A percentile compares a stretch with the other conserved stretches of the same genome.
Conservation (phyloP, 2,888 invertebrate genomes). For the Stenichneumon culpator region DNA sequence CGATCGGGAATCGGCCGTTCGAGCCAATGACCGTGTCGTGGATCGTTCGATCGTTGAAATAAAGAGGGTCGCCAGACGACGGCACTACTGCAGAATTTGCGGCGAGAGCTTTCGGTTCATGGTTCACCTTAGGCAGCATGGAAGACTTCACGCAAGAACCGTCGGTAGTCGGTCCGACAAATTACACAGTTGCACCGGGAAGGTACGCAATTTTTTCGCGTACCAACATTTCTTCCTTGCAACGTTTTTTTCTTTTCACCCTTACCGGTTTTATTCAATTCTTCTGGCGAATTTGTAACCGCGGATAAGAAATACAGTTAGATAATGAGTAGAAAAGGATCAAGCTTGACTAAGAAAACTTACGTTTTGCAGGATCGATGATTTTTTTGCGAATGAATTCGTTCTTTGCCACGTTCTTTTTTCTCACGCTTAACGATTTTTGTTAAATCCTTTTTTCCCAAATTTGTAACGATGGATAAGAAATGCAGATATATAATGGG, state of each 20-base stretch:
- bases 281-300: neutral
- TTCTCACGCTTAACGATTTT: constrained; percentile 63
- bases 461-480: neutral
- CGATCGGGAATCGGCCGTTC: neutral
- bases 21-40: constrained; percentile 39
- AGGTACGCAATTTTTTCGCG: neutral
- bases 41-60: constrained; percentile 48
- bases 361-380: no score
- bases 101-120: constrained; percentile 81
- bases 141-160: constrained; percentile 75
- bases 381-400: neutral
- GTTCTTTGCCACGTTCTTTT: neutral
- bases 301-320: neutral
- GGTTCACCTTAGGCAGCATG: constrained; percentile 79
- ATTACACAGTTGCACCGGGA: constrained; percentile 60
- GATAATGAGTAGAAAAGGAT: neutral
- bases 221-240: neutral
- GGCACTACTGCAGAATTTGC: constrained; percentile 81
- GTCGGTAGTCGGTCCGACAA: constrained; percentile 68
- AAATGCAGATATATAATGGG: neutral
- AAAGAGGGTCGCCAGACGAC: constrained; percentile 75
- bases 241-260: neutral
- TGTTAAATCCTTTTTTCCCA: neutral
- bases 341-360: neutral
- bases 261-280: constrained; percentile 65